These are phyloP conservation scores for Narcine bancroftii DNA, from an alignment of 2,113 vertebrate genomes.

Conservation along the genomic window DNA sequence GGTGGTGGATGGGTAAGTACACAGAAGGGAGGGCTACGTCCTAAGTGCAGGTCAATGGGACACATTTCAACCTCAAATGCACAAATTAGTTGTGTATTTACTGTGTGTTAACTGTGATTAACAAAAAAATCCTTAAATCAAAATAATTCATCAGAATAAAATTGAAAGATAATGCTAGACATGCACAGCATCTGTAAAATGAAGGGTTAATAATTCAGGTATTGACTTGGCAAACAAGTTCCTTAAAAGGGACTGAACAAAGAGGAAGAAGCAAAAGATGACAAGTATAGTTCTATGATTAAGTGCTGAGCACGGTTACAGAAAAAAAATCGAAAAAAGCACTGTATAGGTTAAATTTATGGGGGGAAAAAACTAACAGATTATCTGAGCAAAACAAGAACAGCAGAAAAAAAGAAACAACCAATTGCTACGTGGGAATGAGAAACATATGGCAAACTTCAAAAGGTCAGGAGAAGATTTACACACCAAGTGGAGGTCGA, in stretches of 20 bases:
- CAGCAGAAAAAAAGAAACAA: not conserved
- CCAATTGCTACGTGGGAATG: not conserved
- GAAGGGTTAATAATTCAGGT: not conserved
- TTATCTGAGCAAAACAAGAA: not conserved
- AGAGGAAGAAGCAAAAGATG: not conserved
- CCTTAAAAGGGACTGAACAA: not conserved
- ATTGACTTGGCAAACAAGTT: not conserved
- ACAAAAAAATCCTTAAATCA: not conserved
- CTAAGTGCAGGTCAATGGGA: too few relatives aligned
- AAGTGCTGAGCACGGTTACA: not conserved
- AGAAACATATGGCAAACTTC: too few relatives aligned
- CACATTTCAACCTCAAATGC: constrained; percentile 9
- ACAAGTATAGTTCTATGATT: not conserved
- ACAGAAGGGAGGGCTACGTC: too few relatives aligned
- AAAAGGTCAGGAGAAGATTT: too few relatives aligned
- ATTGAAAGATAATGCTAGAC: not conserved
- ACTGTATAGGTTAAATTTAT: not conserved
- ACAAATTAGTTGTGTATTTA: not conserved
- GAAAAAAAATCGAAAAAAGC: not conserved
- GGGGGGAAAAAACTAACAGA: not conserved
- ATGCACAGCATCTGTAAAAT: not conserved
- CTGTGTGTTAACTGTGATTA: not conserved
- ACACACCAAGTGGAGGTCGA: too few relatives aligned
- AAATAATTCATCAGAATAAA: not conserved
- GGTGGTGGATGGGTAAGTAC: too few relatives aligned